Conservation (phyloP, 2,113 vertebrate genomes). For the Nothoprocta perdicaria region DNA sequence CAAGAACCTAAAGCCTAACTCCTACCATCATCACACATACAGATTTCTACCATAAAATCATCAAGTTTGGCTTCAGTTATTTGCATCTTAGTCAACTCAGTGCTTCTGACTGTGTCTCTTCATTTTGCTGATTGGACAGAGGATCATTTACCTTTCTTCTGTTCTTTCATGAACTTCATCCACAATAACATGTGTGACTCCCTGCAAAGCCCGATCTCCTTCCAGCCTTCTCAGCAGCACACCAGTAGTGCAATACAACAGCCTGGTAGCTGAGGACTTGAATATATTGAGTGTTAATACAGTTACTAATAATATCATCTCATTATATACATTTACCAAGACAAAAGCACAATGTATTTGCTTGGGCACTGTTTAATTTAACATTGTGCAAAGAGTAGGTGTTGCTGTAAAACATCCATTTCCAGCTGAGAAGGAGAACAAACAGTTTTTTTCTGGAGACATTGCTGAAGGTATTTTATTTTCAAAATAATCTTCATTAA, state of each 20-base stretch:
- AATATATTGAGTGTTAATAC: background rate
- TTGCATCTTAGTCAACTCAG: background rate
- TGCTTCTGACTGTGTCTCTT: background rate
- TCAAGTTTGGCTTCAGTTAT: background rate
- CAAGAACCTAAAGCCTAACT: background rate
- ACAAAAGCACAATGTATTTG: background rate
- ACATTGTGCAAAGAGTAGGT: background rate
- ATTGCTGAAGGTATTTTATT: background rate
- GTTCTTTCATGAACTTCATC: conserved; percentile 98
- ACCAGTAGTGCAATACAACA: conserved; percentile 96
- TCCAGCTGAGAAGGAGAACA: background rate
- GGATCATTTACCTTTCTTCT: conserved; percentile 89
- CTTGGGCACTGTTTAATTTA: background rate
- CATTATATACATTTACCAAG: background rate
- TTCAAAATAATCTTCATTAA: background rate
- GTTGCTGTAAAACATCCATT: background rate
- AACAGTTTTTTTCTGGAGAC: background rate
- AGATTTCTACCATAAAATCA: background rate
- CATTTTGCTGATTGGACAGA: background rate
- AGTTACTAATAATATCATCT: background rate
- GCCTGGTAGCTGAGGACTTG: conserved; percentile 90
- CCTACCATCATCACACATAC: background rate
- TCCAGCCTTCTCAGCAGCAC: conserved; percentile 92
- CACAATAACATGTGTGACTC: conserved; percentile 90
- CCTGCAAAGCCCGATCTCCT: conserved; percentile 85